Evolutionary conservation across 2,888 invertebrate species (phyloP).

Genomic region (Ectobius pallidus): DNA sequence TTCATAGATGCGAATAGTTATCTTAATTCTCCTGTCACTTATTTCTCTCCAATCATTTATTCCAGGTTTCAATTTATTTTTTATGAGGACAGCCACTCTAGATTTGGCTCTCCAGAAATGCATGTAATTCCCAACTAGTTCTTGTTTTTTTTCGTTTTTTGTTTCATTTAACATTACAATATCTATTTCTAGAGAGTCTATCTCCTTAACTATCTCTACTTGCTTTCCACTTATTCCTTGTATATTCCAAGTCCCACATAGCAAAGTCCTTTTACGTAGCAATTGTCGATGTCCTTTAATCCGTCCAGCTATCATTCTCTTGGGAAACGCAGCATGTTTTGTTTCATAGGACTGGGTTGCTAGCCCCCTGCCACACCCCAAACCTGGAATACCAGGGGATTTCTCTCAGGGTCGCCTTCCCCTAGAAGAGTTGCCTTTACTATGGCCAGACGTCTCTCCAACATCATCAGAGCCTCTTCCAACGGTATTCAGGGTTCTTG

Average conservation of each 20-base stretch:
- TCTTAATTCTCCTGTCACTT: not conserved
- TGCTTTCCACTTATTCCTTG: not conserved
- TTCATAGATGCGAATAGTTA: not conserved
- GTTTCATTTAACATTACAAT: no score
- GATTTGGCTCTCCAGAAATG: not conserved
- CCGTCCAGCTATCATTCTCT: no score
- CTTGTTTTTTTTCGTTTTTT: not conserved
- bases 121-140: not conserved
- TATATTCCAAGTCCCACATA: not conserved
- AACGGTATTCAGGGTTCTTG: no score
- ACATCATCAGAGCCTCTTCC: no score
- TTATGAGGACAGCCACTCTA: conserved; percentile 1
- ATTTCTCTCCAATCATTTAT: conserved; percentile 3
- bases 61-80: not conserved
- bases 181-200: not conserved
- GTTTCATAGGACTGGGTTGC: not conserved
- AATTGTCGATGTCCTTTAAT: not conserved
- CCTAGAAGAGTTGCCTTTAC: no score
- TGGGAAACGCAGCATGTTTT: no score
- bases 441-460: no score
- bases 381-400: no score
- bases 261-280: not conserved
- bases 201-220: conserved; percentile 3
- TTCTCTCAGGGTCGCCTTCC: no score
- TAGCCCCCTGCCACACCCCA: no score